Conservation (phyloP, 2,797 vertebrate genomes). For the Sebastes goodei region DNA sequence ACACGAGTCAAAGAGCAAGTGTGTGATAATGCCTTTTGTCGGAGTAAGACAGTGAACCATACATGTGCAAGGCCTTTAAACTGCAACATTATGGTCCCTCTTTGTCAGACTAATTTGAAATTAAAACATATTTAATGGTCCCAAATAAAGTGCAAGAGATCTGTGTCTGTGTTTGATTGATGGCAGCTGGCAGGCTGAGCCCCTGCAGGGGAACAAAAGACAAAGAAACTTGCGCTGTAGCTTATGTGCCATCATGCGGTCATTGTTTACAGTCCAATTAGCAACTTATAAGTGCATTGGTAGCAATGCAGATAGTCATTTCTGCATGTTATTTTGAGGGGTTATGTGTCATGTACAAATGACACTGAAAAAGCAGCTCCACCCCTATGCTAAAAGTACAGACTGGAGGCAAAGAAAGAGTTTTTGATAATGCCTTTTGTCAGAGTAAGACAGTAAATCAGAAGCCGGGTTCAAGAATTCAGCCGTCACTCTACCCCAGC, state of each 20-base stretch:
- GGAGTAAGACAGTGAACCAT: neutral
- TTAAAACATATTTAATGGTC: too few relatives aligned
- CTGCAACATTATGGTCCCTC: too few relatives aligned
- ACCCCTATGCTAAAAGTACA: neutral
- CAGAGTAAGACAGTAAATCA: constrained; percentile 4
- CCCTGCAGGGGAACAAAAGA: neutral
- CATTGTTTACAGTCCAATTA: too few relatives aligned
- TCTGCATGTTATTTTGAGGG: neutral
- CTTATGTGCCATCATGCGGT: too few relatives aligned
- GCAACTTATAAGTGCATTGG: neutral
- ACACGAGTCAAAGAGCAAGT: neutral
- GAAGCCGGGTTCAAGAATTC: constrained; percentile 42
- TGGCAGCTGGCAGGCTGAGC: neutral
- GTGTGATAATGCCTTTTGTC: neutral
- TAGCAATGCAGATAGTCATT: neutral
- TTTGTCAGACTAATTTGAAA: too few relatives aligned
- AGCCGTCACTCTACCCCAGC: constrained; percentile 3
- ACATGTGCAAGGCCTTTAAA: neutral
- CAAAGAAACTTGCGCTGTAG: neutral
- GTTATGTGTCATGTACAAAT: neutral
- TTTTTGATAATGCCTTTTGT: neutral
- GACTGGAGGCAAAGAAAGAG: neutral
- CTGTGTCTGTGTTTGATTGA: too few relatives aligned
- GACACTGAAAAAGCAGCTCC: too few relatives aligned
- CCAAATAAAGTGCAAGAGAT: too few relatives aligned